These are phyloP conservation scores for Fringilla coelebs DNA, from an alignment of 2,797 vertebrate species.

Conservation along the genomic window DNA sequence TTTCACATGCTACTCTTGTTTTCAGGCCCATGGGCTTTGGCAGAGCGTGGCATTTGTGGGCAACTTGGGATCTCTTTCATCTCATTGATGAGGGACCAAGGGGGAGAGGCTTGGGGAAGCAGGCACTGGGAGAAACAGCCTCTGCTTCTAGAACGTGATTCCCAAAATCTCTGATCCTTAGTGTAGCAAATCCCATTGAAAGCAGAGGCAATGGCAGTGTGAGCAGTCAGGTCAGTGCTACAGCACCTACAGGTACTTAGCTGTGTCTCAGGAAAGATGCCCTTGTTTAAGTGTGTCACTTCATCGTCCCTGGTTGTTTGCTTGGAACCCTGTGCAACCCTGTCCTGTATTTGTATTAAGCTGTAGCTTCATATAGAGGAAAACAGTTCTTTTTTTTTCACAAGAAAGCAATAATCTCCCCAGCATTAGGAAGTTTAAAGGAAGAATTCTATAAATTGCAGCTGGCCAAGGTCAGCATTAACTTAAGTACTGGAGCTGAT, in stretches of 20 bases:
- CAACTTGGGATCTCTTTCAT: not conserved
- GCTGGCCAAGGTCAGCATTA: not conserved
- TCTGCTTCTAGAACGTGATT: not conserved
- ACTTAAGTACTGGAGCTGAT: not conserved
- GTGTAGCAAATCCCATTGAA: not conserved
- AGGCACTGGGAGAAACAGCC: not conserved
- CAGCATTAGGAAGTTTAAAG: not conserved
- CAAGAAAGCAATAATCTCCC: not conserved
- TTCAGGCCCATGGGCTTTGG: not conserved
- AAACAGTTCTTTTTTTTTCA: not conserved
- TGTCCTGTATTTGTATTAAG: not conserved
- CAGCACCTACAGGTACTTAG: fast-evolving
- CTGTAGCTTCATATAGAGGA: not conserved
- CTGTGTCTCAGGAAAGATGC: not conserved
- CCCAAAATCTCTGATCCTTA: not conserved
- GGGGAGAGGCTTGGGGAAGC: not conserved
- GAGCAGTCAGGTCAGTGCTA: not conserved
- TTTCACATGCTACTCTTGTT: not conserved
- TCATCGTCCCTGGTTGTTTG: not conserved
- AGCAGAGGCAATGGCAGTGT: not conserved
- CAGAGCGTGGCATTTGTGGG: not conserved
- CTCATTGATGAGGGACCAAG: not conserved
- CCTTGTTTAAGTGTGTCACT: not conserved
- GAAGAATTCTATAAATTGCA: not conserved
- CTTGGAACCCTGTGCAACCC: not conserved